Percentiles rank a stretch among this genome's conserved stretches.
Conservation (phyloP, 2,888 invertebrate genomes). For the Apotomis betuletana region DNA sequence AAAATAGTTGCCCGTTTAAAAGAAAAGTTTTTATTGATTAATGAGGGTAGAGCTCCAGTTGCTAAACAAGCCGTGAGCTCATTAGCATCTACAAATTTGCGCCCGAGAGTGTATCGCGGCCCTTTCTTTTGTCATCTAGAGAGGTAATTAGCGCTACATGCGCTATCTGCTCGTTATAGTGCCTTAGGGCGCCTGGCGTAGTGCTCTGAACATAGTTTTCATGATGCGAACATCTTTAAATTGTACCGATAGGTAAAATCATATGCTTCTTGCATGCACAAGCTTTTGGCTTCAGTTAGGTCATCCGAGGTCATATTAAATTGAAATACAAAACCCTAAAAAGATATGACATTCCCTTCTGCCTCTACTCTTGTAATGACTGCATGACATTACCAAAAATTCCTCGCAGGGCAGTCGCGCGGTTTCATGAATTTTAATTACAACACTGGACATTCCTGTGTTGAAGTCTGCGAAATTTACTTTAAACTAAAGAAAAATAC, state of each 20-base stretch:
- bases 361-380: background rate
- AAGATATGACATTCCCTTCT: background rate
- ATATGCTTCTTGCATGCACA: no score
- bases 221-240: background rate
- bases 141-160: constrained; percentile 10
- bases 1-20: constrained; percentile 32
- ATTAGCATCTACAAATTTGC: constrained; percentile 56
- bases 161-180: background rate
- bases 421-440: constrained; percentile 34
- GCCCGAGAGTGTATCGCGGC: constrained; percentile 49
- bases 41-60: constrained; percentile 66
- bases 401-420: constrained; percentile 22
- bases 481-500: constrained; percentile 11
- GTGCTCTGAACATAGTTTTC: background rate
- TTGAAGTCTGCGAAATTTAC: constrained; percentile 20
- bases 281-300: background rate
- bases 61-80: constrained; percentile 68
- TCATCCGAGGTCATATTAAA: background rate
- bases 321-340: background rate
- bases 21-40: constrained; percentile 67
- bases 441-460: constrained; percentile 20
- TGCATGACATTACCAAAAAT: constrained; percentile 30
- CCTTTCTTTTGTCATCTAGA: constrained; percentile 43
- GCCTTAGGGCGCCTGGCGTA: background rate
- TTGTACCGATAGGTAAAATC: background rate